Conservation (phyloP, 2,797 vertebrate species). For the Macropus fuliginosus region DNA sequence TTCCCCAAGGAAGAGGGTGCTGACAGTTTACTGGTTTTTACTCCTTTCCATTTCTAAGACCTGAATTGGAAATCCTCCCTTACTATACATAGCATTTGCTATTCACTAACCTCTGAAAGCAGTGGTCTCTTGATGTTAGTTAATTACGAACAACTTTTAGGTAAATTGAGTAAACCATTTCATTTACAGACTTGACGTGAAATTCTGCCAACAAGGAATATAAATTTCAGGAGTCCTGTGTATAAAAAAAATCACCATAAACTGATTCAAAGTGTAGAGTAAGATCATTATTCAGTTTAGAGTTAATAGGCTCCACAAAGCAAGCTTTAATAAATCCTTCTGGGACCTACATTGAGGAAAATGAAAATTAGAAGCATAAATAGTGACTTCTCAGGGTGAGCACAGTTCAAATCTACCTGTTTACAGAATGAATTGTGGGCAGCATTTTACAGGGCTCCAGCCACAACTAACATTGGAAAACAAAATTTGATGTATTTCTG, state of each 20-base stretch:
- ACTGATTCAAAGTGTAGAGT: conserved; percentile 71
- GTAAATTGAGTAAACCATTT: conserved; percentile 79
- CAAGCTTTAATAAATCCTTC: conserved; percentile 82
- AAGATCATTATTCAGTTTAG: conserved; percentile 78
- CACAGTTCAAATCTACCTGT: conserved; percentile 67
- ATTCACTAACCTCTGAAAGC: conserved; percentile 55
- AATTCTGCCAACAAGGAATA: conserved; percentile 73
- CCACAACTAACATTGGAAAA: conserved; percentile 34
- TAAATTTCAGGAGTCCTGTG: conserved; percentile 61
- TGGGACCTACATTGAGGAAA: conserved; percentile 72
- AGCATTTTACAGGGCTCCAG: not conserved
- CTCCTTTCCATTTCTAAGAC: conserved; percentile 10
- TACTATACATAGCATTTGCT: conserved; percentile 25
- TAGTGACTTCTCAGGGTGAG: conserved; percentile 70
- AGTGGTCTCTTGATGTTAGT: conserved; percentile 71
- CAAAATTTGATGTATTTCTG: not conserved
- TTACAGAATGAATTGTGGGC: conserved; percentile 58
- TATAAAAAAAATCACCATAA: conserved; percentile 65
- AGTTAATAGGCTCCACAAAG: conserved; percentile 81
- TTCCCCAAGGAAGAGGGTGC: not conserved
- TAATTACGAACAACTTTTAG: conserved; percentile 73
- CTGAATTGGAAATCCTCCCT: not conserved
- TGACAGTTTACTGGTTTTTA: not conserved
- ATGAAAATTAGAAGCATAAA: conserved; percentile 78
- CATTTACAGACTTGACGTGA: conserved; percentile 73